Conservation (phyloP, 2,113 vertebrate genomes). For the Halichoerus grypus region DNA sequence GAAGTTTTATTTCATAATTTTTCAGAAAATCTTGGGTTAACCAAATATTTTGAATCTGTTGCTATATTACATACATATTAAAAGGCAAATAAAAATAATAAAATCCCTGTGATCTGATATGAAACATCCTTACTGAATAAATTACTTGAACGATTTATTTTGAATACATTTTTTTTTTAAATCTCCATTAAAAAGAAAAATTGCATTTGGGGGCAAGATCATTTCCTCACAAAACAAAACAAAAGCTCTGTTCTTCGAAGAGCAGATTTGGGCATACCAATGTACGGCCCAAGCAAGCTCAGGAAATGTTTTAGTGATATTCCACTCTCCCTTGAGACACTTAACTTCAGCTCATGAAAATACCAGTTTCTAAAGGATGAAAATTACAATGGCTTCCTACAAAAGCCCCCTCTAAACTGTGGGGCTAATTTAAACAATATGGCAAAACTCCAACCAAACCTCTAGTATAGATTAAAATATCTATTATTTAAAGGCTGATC, state of each 20-base stretch:
- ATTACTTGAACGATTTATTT: slow-evolving; percentile 54
- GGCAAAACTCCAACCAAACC: slow-evolving; percentile 84
- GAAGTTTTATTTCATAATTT: slow-evolving; percentile 48
- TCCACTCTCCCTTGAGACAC: slow-evolving; percentile 86
- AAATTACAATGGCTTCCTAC: slow-evolving; percentile 88
- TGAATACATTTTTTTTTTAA: slow-evolving; percentile 50
- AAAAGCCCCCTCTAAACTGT: slow-evolving; percentile 71
- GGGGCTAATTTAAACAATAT: slow-evolving; percentile 88
- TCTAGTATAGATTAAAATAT: slow-evolving; percentile 68
- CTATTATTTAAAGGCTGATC: slow-evolving; percentile 59
- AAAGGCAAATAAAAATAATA: slow-evolving; percentile 56
- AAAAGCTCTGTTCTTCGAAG: slow-evolving; percentile 84
- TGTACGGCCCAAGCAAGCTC: slow-evolving; percentile 83
- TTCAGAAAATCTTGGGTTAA: slow-evolving; percentile 21
- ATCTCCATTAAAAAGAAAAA: slow-evolving; percentile 52
- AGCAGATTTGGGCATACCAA: slow-evolving; percentile 84
- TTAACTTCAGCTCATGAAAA: slow-evolving; percentile 88
- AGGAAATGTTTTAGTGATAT: slow-evolving; percentile 90
- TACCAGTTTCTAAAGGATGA: slow-evolving; percentile 83
- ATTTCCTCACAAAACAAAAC: slow-evolving; percentile 82
- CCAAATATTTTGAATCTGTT: slow-evolving; percentile 30
- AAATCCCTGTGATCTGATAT: not conserved
- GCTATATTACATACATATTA: slow-evolving; percentile 38
- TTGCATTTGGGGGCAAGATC: slow-evolving; percentile 64
- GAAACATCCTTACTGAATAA: slow-evolving; percentile 62